These are phyloP conservation scores for Neosalanx taihuensis DNA, from an alignment of 2,797 vertebrate genomes.

Conservation along the genomic window DNA sequence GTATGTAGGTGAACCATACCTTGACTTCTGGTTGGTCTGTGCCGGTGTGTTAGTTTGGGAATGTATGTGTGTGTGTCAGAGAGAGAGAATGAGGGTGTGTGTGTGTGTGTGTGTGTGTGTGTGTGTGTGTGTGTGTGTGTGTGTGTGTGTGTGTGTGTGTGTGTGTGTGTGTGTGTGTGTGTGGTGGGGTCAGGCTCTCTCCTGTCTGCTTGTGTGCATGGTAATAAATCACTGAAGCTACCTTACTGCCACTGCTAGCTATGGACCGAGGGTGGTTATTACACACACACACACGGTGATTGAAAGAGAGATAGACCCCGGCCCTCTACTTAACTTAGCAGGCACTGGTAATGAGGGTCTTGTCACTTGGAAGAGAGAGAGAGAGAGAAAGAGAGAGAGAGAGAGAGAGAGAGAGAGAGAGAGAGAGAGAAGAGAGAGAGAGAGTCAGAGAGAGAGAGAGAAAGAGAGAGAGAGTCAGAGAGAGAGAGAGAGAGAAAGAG, in stretches of 20 bases:
- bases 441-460: not conserved
- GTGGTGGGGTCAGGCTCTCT: not conserved
- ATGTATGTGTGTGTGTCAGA: not conserved
- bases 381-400: not conserved
- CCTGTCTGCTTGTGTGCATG: not conserved
- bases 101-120: not conserved
- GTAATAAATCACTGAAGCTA: conserved; percentile 8
- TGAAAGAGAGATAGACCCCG: too few relatives aligned
- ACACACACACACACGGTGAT: not conserved
- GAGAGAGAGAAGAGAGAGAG: too few relatives aligned
- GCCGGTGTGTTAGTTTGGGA: conserved; percentile 8
- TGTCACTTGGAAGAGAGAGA: too few relatives aligned
- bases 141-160: conserved; percentile 13
- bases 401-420: not conserved
- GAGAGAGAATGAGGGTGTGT: not conserved
- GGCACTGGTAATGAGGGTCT: too few relatives aligned
- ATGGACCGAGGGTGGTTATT: not conserved
- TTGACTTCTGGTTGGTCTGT: not conserved
- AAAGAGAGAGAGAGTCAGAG: not conserved
- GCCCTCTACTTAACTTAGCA: too few relatives aligned
- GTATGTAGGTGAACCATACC: not conserved
- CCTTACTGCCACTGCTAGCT: not conserved
- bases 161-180: not conserved
- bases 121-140: not conserved
- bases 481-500: not conserved